These are phyloP conservation scores for Microtus pennsylvanicus DNA, from an alignment of 2,113 vertebrate genomes.

Conservation along the genomic window DNA sequence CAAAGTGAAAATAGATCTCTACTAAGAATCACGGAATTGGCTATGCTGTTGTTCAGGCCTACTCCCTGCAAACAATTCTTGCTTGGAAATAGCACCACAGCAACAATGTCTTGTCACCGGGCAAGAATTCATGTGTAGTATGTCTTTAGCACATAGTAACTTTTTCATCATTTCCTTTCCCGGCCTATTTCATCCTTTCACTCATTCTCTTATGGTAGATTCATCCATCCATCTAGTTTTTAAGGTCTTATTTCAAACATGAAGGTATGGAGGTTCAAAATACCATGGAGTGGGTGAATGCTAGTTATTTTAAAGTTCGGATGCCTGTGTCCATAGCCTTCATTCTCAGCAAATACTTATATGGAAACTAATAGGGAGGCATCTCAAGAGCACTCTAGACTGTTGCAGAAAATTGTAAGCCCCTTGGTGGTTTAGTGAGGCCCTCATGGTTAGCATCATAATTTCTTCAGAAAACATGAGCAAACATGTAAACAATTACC, in stretches of 20 bases:
- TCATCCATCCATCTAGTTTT: neutral
- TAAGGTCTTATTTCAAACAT: neutral
- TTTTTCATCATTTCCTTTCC: neutral
- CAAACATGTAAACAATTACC: neutral
- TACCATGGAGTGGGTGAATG: neutral
- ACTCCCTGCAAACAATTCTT: neutral
- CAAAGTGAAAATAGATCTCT: neutral
- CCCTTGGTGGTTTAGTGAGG: neutral
- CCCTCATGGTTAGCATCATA: neutral
- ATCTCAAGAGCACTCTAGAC: neutral
- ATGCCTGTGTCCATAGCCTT: neutral
- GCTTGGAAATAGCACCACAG: neutral
- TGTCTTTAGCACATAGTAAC: neutral
- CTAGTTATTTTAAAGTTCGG: neutral
- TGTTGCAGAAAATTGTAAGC: neutral
- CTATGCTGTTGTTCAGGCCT: neutral
- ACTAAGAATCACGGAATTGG: neutral
- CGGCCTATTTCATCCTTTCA: neutral
- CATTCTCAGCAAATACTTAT: neutral
- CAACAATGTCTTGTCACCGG: neutral
- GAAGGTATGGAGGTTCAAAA: neutral
- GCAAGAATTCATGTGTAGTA: neutral
- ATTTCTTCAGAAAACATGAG: neutral
- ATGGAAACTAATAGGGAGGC: neutral
- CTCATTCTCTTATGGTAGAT: neutral